A percentile compares a stretch with the other conserved stretches of the same genome.
These are phyloP conservation scores for Montipora efflorescens DNA, from an alignment of 64 coral and sea anemone genomes.

Conservation along the genomic window DNA sequence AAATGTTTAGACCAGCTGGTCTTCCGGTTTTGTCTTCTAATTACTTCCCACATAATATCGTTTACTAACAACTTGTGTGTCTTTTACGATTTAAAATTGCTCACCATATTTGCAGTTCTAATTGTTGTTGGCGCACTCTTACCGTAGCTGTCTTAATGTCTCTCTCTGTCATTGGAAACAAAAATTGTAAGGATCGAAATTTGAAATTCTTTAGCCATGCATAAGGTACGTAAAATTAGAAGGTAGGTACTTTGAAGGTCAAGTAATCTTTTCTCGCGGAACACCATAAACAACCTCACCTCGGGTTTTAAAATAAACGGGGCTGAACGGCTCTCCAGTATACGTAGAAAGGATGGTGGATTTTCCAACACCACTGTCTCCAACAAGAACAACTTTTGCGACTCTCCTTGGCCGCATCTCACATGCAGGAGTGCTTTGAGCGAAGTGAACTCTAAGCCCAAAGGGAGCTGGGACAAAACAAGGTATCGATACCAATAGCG, in stretches of 20 bases:
- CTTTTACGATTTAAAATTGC: background rate
- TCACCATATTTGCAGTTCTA: conserved; percentile 77
- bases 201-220: background rate
- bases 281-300: conserved; percentile 2
- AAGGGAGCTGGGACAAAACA: too few relatives aligned
- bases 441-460: too few relatives aligned
- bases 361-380: conserved; percentile 81
- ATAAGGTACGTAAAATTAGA: too few relatives aligned
- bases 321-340: conserved; percentile 64
- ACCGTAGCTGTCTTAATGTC: conserved; percentile 43
- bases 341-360: conserved; percentile 47
- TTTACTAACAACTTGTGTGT: background rate
- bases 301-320: conserved; percentile 53
- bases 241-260: too few relatives aligned
- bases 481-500: too few relatives aligned
- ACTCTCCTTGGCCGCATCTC: background rate
- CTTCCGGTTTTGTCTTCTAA: background rate
- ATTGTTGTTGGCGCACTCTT: conserved; percentile 22
- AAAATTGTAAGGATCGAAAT: background rate
- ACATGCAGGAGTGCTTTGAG: too few relatives aligned
- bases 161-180: conserved; percentile 23
- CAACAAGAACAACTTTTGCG: conserved; percentile 62
- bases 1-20: too few relatives aligned
- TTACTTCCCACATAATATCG: too few relatives aligned
- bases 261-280: background rate